Evolutionary conservation across 2,113 vertebrate genomes (phyloP).

Genomic region (rabbit (Oryctolagus cuniculus)): DNA sequence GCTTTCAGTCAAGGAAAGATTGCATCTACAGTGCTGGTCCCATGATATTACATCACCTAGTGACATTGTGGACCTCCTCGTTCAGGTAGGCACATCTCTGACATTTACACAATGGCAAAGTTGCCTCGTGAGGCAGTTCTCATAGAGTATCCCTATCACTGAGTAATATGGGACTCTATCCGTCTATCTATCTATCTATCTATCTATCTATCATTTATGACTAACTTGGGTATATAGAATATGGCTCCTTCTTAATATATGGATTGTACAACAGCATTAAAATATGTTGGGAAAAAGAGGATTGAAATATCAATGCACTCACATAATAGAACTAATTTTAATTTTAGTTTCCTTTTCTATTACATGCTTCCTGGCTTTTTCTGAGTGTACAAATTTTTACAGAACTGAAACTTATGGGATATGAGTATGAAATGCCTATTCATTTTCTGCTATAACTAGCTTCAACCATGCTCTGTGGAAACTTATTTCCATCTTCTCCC

Average conservation of each 20-base stretch:
- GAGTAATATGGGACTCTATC: no score
- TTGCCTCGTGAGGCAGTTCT: no score
- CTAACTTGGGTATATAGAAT: background rate
- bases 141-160: no score
- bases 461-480: background rate
- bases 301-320: background rate
- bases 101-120: no score
- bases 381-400: background rate
- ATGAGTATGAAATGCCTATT: background rate
- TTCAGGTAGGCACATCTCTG: no score
- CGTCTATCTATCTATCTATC: no score
- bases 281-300: background rate
- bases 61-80: no score
- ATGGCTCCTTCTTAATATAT: background rate
- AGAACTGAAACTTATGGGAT: background rate
- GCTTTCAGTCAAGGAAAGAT: no score
- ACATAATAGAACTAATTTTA: background rate
- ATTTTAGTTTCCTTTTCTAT: background rate
- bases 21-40: no score
- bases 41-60: no score
- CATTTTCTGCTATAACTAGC: background rate
- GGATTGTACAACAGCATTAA: background rate
- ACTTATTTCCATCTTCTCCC: background rate
- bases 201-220: background rate
- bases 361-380: background rate